These are phyloP conservation scores for Trichomalopsis sarcophagae DNA, from an alignment of 1,140 invertebrate species.

Conservation along the genomic window DNA sequence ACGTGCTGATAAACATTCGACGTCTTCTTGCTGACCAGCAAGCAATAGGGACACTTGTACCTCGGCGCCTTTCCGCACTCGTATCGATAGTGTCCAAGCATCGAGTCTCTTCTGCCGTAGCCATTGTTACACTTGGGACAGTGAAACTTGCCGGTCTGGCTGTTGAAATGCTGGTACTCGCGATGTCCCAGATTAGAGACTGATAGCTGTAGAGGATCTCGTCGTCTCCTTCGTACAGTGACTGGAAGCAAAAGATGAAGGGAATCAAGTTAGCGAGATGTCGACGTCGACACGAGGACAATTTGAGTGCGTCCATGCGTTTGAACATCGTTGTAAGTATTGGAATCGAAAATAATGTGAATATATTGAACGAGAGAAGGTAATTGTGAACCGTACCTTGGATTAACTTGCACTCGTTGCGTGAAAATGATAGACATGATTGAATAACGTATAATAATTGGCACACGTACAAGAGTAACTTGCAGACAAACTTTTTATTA, in stretches of 20 bases:
- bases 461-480: background rate
- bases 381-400: too few species aligned
- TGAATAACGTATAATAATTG: background rate
- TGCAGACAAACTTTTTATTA: background rate
- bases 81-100: conserved; percentile 71
- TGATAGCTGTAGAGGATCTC: too few species aligned
- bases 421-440: background rate
- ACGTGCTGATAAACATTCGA: conserved; percentile 71
- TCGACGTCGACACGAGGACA: background rate
- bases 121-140: conserved; percentile 71
- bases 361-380: too few species aligned
- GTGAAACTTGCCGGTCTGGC: conserved; percentile 65
- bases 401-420: background rate
- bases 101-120: conserved; percentile 67
- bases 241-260: too few species aligned
- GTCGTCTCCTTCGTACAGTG: too few species aligned
- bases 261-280: too few species aligned
- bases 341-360: too few species aligned
- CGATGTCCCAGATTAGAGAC: too few species aligned
- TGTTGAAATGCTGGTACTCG: conserved; percentile 8
- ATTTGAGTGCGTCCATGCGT: background rate
- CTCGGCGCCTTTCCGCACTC: conserved; percentile 78
- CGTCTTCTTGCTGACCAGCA: conserved; percentile 67
- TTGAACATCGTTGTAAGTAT: too few species aligned
- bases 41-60: conserved; percentile 77